Conservation (phyloP, 1,140 invertebrate genomes). For the Zeugodacus cucurbitae region DNA sequence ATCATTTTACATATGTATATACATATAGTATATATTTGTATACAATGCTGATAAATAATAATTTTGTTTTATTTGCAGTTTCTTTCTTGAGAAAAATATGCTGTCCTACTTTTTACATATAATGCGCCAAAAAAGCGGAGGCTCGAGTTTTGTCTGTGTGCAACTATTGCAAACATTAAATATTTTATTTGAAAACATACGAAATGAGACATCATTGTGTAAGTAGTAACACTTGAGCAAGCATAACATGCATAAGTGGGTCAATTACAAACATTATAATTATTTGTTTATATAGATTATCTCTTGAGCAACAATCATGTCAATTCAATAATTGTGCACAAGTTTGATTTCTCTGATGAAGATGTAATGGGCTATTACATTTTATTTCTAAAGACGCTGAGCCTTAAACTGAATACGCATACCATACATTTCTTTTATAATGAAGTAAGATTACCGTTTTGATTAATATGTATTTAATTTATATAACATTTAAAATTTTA, state of each 20-base stretch:
- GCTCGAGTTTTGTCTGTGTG: conserved; percentile 93
- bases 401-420: conserved; percentile 97
- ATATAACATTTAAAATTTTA: background rate
- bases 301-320: conserved; percentile 99
- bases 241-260: background rate
- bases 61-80: conserved; percentile 74
- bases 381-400: conserved; percentile 97
- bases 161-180: conserved; percentile 98
- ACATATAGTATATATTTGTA: background rate
- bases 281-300: conserved; percentile 85
- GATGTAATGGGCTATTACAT: conserved; percentile 99
- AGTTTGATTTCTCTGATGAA: conserved; percentile 99
- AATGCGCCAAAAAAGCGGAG: conserved; percentile 96
- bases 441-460: conserved; percentile 69
- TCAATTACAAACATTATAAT: conserved; percentile 16
- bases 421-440: conserved; percentile 99
- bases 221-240: conserved; percentile 68
- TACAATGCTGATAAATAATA: background rate
- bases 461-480: background rate
- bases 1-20: background rate
- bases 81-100: conserved; percentile 99
- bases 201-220: conserved; percentile 99
- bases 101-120: conserved; percentile 97
- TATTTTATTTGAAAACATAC: conserved; percentile 99
- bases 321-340: conserved; percentile 99